Base-by-base conservation (phyloP, 1,140 invertebrate species). In the Drosophila sp. region DNA sequence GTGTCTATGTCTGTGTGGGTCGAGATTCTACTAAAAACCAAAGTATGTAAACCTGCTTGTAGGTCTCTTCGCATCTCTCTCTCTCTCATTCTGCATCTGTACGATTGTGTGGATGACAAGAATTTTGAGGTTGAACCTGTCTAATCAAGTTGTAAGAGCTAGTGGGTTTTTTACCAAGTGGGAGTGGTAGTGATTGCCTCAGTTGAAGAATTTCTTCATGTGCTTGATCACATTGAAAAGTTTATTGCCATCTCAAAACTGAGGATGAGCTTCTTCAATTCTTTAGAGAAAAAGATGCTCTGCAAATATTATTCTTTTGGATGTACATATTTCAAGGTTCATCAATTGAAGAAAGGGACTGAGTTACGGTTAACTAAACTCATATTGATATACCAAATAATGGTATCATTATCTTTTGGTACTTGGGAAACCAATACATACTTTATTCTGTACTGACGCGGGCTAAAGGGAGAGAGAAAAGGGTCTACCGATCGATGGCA, bases 121-220 rank as follows among this genome's bases (percentile, higher is more conserved):
- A 50, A 50, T 50, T 50, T 50, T 50, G 17, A 50, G 44, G 44
- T 50, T 50, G 44, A 50, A 50, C 44, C 44, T 50, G 44, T 50
- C 44, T 50, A 50, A 50, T 50, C 44, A 50, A 50, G 44, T 50
- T 50, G 44, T 50, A 27, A 23, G 27, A 50, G 44, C 44, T 50
- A 50, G 44, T 50, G 44, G 44, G 44, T 23, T 50, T 27, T 23
- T 50, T 50, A 50, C n/a, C 44, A 50, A 27, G 44, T 50, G 44
- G 44, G 44, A 25, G 44, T 50, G 44, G 44, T 50, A 50, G 44
- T 25, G 23, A 50, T 50, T 50, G 23, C 44, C 44, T 50, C 27
- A 10, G 44, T 25, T 50, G 3, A 50, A 50, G 44, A 27, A 50
- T 50, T 50, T 27, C 35, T 38, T 50, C 44, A 27, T 50, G 7